A percentile compares a stretch with the other conserved stretches of the same genome.
Evolutionary conservation across 2,888 invertebrate species (phyloP).

Genomic region (Dynastes hyllus): DNA sequence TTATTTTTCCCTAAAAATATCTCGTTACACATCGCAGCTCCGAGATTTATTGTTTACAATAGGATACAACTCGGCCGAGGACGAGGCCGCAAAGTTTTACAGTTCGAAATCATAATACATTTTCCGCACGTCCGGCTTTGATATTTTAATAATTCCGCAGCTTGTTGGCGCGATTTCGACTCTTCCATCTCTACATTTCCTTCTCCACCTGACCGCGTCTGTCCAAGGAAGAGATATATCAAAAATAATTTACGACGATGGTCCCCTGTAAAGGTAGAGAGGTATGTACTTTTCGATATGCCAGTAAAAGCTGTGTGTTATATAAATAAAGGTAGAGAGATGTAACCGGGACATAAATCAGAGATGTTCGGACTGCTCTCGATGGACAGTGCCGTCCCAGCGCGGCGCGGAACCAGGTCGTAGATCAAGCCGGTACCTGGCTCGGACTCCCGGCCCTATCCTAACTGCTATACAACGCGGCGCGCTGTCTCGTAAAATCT

Average conservation of each 20-base stretch:
- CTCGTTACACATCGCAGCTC: no score
- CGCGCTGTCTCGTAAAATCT: slow-evolving; percentile 38
- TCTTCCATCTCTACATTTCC: no score
- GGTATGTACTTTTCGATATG: slow-evolving; percentile 41
- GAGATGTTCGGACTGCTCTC: slow-evolving; percentile 39
- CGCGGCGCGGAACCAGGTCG: slow-evolving; percentile 28
- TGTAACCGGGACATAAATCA: slow-evolving; percentile 49
- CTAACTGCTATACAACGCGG: slow-evolving; percentile 8
- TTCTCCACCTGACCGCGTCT: background rate
- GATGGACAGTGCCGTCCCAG: slow-evolving; percentile 48
- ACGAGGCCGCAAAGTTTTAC: no score
- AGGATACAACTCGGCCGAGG: no score
- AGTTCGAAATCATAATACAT: background rate
- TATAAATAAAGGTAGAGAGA: slow-evolving; percentile 45
- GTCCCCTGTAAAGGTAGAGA: background rate
- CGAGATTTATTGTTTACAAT: no score
- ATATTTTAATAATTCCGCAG: slow-evolving; percentile 5
- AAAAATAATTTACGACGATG: slow-evolving; percentile 25
- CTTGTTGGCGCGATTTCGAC: background rate
- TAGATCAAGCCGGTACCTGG: slow-evolving; percentile 41
- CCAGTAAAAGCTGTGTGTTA: slow-evolving; percentile 43
- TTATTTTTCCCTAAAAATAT: no score
- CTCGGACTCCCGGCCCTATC: slow-evolving; percentile 8
- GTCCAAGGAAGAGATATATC: slow-evolving; percentile 5
- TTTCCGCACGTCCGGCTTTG: background rate